Base-by-base conservation (phyloP, 2,113 vertebrate genomes). In the Gasterosteus aculeatus region DNA sequence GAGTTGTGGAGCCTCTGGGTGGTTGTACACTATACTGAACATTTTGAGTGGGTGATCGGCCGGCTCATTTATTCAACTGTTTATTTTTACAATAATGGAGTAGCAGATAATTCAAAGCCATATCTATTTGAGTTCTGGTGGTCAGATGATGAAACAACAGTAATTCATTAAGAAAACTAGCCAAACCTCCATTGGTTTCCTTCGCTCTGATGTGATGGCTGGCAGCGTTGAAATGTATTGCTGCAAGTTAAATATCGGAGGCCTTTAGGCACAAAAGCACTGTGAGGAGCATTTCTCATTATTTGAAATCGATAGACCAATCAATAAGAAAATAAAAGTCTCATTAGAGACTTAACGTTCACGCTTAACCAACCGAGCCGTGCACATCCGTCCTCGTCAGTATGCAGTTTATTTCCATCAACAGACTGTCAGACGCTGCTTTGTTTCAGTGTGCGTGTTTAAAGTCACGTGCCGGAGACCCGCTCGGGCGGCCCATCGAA, bases 361-460 rank as follows among this genome's bases (percentile, higher is more conserved):
- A 31, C 33, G 47, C 44, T 53, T 62, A 14, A 57, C 6, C 22
- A 56, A 67, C 44, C 15, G n/a, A 64, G 65, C 3, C 9, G 59
- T 44, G 49, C 4, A 64, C 58, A 78, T 59, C 3, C 49, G 42
- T 54, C 22, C 22, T 75, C 70, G 83, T 78, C 57, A 60, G 61
- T 19, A 81, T 77, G 72, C 76, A 74, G 35, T 46, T 14, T 11
- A 7, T 46, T 35, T 68, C 47, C 65, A 22, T 70, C 67, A 54
- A 56, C 65, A 62, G 18, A 31, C 68, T 82, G 69, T 82, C 85
- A 81, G 60, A 68, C 59, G 56, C 33, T 46, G 73, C 58, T 80
- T 78, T 78, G 62, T 88, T 79, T 57, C 64, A 22, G 29, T 42
- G 53, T n/a, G 39, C 75, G 79, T 75, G 56, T 85, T 86, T 77